These are phyloP conservation scores for Brienomyrus longianalis DNA, from an alignment of 2,113 vertebrate genomes.

Conservation along the genomic window DNA sequence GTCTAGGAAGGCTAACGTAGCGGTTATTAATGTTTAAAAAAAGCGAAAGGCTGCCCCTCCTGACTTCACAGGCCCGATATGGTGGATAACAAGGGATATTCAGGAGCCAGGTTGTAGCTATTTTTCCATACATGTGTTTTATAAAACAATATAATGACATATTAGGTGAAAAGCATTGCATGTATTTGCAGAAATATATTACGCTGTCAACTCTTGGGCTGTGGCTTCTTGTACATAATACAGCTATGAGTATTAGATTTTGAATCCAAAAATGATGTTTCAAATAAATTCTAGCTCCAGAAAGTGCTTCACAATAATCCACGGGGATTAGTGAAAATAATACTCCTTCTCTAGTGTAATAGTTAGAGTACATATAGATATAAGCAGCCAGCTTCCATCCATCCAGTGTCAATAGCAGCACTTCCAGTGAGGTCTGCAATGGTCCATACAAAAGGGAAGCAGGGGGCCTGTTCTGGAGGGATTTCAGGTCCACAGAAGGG, in stretches of 20 bases:
- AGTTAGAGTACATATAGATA: background rate
- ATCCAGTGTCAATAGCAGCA: background rate
- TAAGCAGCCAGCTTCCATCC: background rate
- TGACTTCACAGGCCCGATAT: background rate
- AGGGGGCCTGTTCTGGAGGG: background rate
- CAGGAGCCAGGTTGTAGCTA: background rate
- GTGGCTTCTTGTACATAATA: background rate
- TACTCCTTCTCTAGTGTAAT: background rate
- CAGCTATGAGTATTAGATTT: background rate
- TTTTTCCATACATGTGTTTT: background rate
- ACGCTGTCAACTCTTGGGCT: background rate
- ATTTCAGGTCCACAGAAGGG: background rate
- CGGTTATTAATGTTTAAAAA: background rate
- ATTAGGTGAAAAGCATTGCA: background rate
- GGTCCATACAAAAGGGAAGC: background rate
- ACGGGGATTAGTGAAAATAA: background rate
- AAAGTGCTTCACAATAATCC: background rate
- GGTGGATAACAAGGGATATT: background rate
- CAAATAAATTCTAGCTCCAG: background rate
- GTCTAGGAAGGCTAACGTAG: background rate
- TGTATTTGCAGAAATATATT: background rate
- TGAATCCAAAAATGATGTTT: background rate
- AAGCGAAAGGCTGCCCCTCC: too few relatives aligned
- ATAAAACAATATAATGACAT: slow-evolving; percentile 5
- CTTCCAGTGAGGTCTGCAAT: background rate